phyloP scores from a whole-genome alignment of 2,113 vertebrate genomes.

The Eulacestoma nigropectus region DNA sequence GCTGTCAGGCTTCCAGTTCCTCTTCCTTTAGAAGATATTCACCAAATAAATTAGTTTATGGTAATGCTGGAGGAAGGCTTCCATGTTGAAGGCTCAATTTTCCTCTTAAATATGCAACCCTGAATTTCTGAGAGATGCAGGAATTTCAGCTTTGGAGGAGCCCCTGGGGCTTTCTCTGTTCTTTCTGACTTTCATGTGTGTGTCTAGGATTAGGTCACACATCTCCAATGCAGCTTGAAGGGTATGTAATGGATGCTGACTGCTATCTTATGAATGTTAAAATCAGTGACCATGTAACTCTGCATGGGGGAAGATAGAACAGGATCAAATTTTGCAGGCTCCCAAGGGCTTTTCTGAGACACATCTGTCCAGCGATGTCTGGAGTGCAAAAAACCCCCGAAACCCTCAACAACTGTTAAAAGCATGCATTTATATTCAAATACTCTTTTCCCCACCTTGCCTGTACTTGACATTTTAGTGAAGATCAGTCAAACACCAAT shows the following conservation, averaged over 20 bases:
- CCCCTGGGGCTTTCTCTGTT: conserved; percentile 39
- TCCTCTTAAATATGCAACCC: background rate
- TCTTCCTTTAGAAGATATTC: background rate
- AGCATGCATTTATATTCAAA: conserved; percentile 27
- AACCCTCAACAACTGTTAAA: conserved; percentile 26
- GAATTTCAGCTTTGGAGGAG: conserved; percentile 24
- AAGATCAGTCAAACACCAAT: background rate
- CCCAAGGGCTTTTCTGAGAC: conserved; percentile 6
- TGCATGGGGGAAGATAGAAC: background rate
- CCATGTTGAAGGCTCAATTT: background rate
- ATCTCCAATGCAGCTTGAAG: conserved; percentile 59
- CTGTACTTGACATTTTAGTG: conserved; percentile 21
- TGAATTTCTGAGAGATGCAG: conserved; percentile 3
- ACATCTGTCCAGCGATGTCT: background rate
- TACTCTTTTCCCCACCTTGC: background rate
- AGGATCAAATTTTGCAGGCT: conserved; percentile 30
- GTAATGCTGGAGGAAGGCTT: background rate
- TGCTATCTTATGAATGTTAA: conserved; percentile 62
- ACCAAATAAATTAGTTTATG: conserved; percentile 27
- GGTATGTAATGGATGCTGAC: conserved; percentile 48
- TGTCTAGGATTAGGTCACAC: conserved; percentile 49
- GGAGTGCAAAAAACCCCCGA: background rate
- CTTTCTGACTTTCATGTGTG: conserved; percentile 50
- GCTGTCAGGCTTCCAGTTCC: background rate
- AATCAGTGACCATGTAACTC: conserved; percentile 48